These are phyloP conservation scores for Griposia aprilina DNA, from an alignment of 2,888 invertebrate genomes.

Conservation along the genomic window DNA sequence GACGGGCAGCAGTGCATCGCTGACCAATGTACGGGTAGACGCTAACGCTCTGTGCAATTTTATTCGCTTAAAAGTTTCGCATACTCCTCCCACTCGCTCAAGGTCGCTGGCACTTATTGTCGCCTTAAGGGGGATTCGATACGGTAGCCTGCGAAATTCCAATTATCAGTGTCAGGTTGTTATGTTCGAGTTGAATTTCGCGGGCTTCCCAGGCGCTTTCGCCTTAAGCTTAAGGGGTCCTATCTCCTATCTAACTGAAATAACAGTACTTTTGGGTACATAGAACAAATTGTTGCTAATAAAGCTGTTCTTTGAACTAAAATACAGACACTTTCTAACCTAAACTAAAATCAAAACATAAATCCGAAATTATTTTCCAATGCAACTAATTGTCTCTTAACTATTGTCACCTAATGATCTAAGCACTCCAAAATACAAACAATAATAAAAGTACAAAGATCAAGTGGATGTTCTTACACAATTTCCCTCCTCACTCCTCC, in stretches of 20 bases:
- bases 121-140: background rate
- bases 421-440: conserved; percentile 19
- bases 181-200: background rate
- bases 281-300: background rate
- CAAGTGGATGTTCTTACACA: conserved; percentile 76
- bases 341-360: background rate
- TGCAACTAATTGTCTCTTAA: background rate
- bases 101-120: too few species aligned
- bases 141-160: background rate
- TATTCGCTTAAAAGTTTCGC: too few species aligned
- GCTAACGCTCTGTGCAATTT: too few species aligned
- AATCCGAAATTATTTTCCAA: background rate
- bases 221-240: background rate
- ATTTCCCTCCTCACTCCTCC: conserved; percentile 61
- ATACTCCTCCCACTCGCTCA: too few species aligned
- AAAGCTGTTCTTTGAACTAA: background rate
- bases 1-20: too few species aligned
- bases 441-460: conserved; percentile 62
- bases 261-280: background rate
- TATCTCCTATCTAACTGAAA: background rate
- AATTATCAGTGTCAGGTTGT: background rate
- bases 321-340: conserved; percentile 1
- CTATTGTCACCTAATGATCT: conserved; percentile 1
- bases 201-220: background rate
- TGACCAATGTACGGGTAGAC: too few species aligned